Percentiles rank a stretch among this genome's conserved stretches.
Conservation (phyloP, 2,888 invertebrate species). For the Octodonta nipae region DNA sequence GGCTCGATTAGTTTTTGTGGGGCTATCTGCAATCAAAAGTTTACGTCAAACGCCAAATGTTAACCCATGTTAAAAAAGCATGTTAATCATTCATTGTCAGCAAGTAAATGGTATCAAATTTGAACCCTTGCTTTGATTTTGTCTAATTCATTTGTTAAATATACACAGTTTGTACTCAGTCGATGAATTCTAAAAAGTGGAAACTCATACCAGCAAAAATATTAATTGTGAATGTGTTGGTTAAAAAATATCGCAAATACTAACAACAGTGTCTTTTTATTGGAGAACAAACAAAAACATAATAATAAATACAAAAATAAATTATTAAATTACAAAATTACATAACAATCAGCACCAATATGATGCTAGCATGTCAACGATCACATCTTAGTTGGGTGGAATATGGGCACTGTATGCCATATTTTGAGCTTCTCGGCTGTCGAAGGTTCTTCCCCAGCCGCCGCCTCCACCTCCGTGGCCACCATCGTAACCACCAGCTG, state of each 20-base stretch:
- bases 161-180: too few relatives aligned
- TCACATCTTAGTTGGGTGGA: slow-evolving; percentile 27
- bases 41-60: too few relatives aligned
- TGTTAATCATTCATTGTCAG: too few relatives aligned
- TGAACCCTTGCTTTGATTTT: too few relatives aligned
- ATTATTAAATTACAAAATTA: slow-evolving; percentile 20
- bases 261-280: slow-evolving; percentile 11
- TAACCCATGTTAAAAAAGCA: too few relatives aligned
- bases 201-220: too few relatives aligned
- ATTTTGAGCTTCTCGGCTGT: slow-evolving; percentile 39
- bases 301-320: slow-evolving; percentile 21
- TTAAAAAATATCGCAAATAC: neutral
- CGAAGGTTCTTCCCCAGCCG: slow-evolving; percentile 49
- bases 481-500: slow-evolving; percentile 25
- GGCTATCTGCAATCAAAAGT: too few relatives aligned
- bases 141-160: too few relatives aligned
- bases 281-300: slow-evolving; percentile 13
- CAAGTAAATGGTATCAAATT: too few relatives aligned
- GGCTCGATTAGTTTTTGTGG: too few relatives aligned
- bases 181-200: too few relatives aligned
- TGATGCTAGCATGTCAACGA: slow-evolving; percentile 20
- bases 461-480: slow-evolving; percentile 21
- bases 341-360: slow-evolving; percentile 26
- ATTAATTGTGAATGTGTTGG: too few relatives aligned
- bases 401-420: slow-evolving; percentile 51